Base-by-base conservation (phyloP, 2,797 vertebrate genomes). In the Hippocampus kuda region DNA sequence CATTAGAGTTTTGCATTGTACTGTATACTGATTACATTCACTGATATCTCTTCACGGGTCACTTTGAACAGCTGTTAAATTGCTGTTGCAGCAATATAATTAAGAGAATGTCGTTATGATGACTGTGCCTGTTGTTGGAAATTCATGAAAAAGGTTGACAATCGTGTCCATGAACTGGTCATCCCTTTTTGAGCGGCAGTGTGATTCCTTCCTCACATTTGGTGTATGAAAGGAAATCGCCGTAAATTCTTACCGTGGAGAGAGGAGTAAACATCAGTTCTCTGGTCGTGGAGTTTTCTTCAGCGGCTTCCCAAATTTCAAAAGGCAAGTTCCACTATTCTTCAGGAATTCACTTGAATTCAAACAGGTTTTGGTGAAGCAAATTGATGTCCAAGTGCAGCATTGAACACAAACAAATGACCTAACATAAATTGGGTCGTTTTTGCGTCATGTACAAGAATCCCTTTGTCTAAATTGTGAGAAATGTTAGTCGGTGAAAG, bases 261-360 rank as follows among this genome's bases (percentile, higher is more conserved):
- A 46, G 62, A 26, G 12, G 42, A 65, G 42, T 2, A 16, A 26
- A 16, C 5, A 65, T 27, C 38, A 4, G 42, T 64, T 65, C n/a
- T 65, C 15, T 62, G 34, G 34, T 42, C 57, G 7, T 16, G 13
- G 16, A 7, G 7, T 42, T 42, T 65, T 46, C 42, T 18, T 72
- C 73, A 67, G 27, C 61, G 57, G 18, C 65, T 69, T 42, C 44
- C 68, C 41, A 69, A 65, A 71, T 80, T 44, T 75, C 65, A 65
- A 72, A 69, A 67, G 57, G 65, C 62, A n/a, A 15, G 26, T 46
- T 61, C 42, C 4, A 22, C 34, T 75, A 70, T 64, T 78, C 78
- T 66, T 68, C 38, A 44, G 48, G 60, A 57, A 67, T 76, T 59
- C 41, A 86, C 86, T 87, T 87, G 87, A 83, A 86, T 85, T 80